Percentiles rank a stretch among this genome's conserved stretches.
These are phyloP conservation scores for Danaus chrysippus DNA, from an alignment of 2,888 invertebrate species.

Conservation along the genomic window DNA sequence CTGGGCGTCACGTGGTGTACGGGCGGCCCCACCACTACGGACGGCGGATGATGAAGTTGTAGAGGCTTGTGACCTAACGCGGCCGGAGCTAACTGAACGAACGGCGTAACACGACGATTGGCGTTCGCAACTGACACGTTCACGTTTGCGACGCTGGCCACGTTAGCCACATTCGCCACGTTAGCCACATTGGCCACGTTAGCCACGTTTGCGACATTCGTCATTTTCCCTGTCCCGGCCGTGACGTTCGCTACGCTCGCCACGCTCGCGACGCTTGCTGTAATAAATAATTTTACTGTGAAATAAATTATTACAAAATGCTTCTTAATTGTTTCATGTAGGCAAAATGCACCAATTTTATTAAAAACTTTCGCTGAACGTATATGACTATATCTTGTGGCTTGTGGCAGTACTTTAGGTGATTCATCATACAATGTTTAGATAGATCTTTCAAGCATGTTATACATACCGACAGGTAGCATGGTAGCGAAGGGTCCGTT, in stretches of 20 bases:
- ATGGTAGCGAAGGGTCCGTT: constrained; percentile 65
- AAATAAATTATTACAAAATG: not conserved
- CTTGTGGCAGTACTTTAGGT: too few relatives aligned
- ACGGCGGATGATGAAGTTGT: constrained; percentile 37
- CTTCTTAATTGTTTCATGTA: constrained; percentile 1
- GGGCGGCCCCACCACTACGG: constrained; percentile 50
- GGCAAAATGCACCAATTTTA: not conserved
- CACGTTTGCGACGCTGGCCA: constrained; percentile 29
- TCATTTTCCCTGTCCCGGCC: constrained; percentile 22
- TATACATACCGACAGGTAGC: constrained; percentile 47
- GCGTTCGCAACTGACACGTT: constrained; percentile 28
- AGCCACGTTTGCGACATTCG: constrained; percentile 28
- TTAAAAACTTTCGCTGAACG: too few relatives aligned
- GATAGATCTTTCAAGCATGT: too few relatives aligned
- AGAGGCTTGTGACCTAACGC: constrained; percentile 45
- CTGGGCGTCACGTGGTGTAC: constrained; percentile 52
- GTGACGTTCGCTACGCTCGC: constrained; percentile 35
- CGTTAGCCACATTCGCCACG: constrained; percentile 29
- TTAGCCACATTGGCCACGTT: constrained; percentile 28
- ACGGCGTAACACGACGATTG: constrained; percentile 45
- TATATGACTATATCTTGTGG: too few relatives aligned
- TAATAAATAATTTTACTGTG: constrained; percentile 5
- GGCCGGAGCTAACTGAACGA: constrained; percentile 49
- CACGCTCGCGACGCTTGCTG: constrained; percentile 28
- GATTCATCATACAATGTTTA: too few relatives aligned